Evolutionary conservation across 2,888 invertebrate species (phyloP).

Genomic region (Acleris cristana): DNA sequence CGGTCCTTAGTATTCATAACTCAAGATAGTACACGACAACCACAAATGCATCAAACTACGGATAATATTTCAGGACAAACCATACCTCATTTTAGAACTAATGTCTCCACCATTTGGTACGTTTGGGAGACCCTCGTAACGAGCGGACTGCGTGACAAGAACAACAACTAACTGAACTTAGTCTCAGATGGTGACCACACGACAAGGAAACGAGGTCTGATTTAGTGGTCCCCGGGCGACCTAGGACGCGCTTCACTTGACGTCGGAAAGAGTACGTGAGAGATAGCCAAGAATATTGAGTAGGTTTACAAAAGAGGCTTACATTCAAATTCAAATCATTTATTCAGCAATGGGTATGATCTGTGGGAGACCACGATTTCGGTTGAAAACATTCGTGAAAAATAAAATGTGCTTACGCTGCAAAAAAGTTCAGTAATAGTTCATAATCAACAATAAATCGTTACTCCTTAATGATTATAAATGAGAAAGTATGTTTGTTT

Average conservation of each 20-base stretch:
- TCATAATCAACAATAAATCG: too few relatives aligned
- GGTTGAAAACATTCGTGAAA: too few relatives aligned
- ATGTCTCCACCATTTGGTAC: constrained; percentile 36
- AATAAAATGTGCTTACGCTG: too few relatives aligned
- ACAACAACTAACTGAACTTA: constrained; percentile 37
- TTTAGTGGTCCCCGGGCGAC: constrained; percentile 35
- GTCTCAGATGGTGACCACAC: constrained; percentile 38
- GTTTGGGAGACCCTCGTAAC: constrained; percentile 32
- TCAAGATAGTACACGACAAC: not conserved
- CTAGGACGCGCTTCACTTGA: constrained; percentile 27
- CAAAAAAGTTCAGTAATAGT: too few relatives aligned
- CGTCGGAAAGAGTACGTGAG: constrained; percentile 20
- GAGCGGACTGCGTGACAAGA: constrained; percentile 34
- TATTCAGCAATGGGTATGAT: too few relatives aligned
- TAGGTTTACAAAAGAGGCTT: constrained; percentile 12
- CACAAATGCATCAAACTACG: constrained; percentile 14
- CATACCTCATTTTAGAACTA: constrained; percentile 32
- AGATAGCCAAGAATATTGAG: constrained; percentile 26
- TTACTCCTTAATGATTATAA: too few relatives aligned
- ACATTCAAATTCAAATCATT: too few relatives aligned
- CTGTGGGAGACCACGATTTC: too few relatives aligned
- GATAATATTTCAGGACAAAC: constrained; percentile 32
- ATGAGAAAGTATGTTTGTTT: too few relatives aligned
- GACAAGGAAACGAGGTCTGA: constrained; percentile 31
- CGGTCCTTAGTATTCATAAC: not conserved